Base-by-base conservation (phyloP, 2,113 vertebrate species). In the Mustela nigripes region DNA sequence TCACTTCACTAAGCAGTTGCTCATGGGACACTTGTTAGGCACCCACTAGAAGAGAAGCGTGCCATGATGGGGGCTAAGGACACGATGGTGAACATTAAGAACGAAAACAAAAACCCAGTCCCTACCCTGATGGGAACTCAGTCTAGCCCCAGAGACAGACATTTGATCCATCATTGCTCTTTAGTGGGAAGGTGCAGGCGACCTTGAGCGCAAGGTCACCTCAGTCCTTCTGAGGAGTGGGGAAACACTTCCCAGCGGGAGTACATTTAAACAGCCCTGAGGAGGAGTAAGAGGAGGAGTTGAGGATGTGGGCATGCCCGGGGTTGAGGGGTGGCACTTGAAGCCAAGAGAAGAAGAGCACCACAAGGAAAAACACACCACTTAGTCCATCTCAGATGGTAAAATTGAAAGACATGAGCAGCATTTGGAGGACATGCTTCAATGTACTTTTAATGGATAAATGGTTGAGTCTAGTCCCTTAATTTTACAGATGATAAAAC, bases 401-500 rank as follows among this genome's bases (percentile, higher is more conserved):
- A 5, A 36, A 14, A 60, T 33, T 50, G 69, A 91, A 84, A 28
- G 1, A 65, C 45, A 48, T 24, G 56, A 2, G 26, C 18, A 60
- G 10, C 11, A 58, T 26, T 95, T 42, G 62, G 82, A 88, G 36
- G 58, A 31, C 88, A 90, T 26, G 16, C 31, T 48, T 71, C 31
- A 11, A 6, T 78, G 81, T 74, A 56, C 39, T 69, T n/a, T 36
- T 36, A 69, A 21, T 83, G 9, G 2, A 56, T 94, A 28, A 33
- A 7, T 42, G 5, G 0, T 45, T 26, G 58, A n/a, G 15, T 76
- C 26, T 7, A 79, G n/a, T 73, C 7, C 36, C 63, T 95, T 88
- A 67, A 80, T 92, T 89, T 89, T 67, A 96, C n/a, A 81, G 31
- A 56, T 31, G 53, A 42, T 28, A 69, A 89, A 58, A 93, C 21